Percentiles rank a stretch among this genome's conserved stretches.
phyloP scores from a whole-genome alignment of 2,113 vertebrate species.

The Eulemur macaco region DNA sequence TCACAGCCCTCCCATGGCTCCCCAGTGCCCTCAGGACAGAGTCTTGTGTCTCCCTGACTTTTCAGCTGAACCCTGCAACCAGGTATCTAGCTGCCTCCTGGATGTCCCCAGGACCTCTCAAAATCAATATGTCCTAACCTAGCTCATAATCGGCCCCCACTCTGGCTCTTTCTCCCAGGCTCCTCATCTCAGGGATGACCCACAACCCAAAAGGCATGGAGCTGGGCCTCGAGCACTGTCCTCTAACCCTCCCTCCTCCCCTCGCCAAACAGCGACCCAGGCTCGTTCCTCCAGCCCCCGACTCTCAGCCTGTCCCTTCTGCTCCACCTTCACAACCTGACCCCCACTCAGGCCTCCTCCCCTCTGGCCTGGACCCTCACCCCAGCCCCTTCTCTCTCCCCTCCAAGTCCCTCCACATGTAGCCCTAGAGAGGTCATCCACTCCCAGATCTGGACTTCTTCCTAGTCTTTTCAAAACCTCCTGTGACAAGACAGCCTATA shows the following conservation, averaged over 20 bases:
- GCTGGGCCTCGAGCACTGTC: neutral
- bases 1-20: too few species aligned
- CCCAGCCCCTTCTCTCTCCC: neutral
- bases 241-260: neutral
- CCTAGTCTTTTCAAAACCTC: neutral
- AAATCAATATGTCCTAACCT: neutral
- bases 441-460: neutral
- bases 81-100: neutral
- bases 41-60: neutral
- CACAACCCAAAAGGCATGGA: neutral
- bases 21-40: neutral
- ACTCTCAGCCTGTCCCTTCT: neutral
- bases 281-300: neutral
- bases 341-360: neutral
- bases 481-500: neutral
- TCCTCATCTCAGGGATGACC: neutral
- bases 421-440: neutral
- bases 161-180: neutral
- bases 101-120: neutral
- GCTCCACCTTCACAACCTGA: neutral
- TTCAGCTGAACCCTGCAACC: neutral
- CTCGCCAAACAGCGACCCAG: neutral
- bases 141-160: neutral
- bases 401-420: neutral
- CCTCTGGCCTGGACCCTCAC: too few species aligned